A percentile compares a stretch with the other conserved stretches of the same genome.
Conservation (phyloP, 2,113 vertebrate species). For the Noctilio leporinus region DNA sequence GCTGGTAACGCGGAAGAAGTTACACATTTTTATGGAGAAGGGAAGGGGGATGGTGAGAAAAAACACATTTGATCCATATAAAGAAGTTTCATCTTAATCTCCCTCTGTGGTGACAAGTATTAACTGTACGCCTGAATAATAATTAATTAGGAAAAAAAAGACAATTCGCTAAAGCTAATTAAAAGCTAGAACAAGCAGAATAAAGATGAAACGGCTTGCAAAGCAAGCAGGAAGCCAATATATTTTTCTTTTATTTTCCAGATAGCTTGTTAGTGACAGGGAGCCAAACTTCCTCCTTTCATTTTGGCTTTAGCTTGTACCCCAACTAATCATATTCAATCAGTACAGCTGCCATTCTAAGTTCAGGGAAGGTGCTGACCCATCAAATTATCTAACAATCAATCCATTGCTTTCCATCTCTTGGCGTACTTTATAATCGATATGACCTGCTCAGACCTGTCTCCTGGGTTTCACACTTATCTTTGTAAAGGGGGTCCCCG, state of each 20-base stretch:
- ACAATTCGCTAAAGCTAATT: not conserved
- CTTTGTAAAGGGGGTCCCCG: not conserved
- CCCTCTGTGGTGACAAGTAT: not conserved
- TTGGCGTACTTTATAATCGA: not conserved
- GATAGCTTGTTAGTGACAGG: not conserved
- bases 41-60: not conserved
- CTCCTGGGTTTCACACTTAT: not conserved
- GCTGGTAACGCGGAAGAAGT: not conserved
- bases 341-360: not conserved
- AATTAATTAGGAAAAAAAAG: conserved; percentile 12
- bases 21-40: not conserved
- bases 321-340: conserved; percentile 11
- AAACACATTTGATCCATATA: not conserved
- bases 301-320: not conserved
- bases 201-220: not conserved
- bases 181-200: not conserved
- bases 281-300: not conserved
- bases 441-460: not conserved
- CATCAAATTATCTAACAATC: not conserved
- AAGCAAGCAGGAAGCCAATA: not conserved
- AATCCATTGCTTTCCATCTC: conserved; percentile 9
- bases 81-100: not conserved
- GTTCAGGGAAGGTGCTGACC: not conserved
- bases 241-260: not conserved
- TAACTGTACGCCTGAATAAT: not conserved